Base-by-base conservation (phyloP, 2,113 vertebrate species). In the Heptranchias perlo region DNA sequence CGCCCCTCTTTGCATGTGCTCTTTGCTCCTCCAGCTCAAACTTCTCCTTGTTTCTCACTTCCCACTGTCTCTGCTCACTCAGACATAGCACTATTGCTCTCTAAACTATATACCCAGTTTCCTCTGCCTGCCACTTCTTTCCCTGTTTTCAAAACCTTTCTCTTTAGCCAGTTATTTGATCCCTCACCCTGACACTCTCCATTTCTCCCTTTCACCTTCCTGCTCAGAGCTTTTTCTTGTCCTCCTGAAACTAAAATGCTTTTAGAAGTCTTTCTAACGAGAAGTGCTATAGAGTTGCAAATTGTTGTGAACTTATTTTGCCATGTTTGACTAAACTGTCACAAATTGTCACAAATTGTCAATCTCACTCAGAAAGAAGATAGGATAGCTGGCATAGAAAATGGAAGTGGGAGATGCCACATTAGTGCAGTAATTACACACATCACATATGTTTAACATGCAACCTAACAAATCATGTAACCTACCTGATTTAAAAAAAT, bases 401-500 rank as follows among this genome's bases (percentile, higher is more conserved):
- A 39, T 82, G 14, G n/a, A 14, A 82, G 25, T 86, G 21, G 47
- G 8, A 47, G 39, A 86, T 89, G 86, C 35, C 25, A 89, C 31
- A 65, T 39, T 62, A 44, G 58, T 21, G 58, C 61, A 61, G n/a
- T 39, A 39, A 39, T 44, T 21, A 13, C n/a, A n/a, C n/a, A n/a
- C n/a, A n/a, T n/a, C n/a, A n/a, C n/a, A n/a, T 93, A 93, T 64
- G 58, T 4, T 95, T 47, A 67, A 67, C 44, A 67, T 94, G n/a
- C 7, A 64, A 94, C 58, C 91, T 44, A 31, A 25, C 4, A 94
- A 52, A 67, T 10, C n/a, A 95, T 35, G 44, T 69, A 47, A 69
- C 65, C 11, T 35, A 95, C 94, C 94, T 95, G 64, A 95, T 73
- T 95, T 52, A 95, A 52, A 95, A 73, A 95, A 10, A 95, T 0